Conservation (phyloP, 2,888 invertebrate genomes). For the Drepana falcataria region DNA sequence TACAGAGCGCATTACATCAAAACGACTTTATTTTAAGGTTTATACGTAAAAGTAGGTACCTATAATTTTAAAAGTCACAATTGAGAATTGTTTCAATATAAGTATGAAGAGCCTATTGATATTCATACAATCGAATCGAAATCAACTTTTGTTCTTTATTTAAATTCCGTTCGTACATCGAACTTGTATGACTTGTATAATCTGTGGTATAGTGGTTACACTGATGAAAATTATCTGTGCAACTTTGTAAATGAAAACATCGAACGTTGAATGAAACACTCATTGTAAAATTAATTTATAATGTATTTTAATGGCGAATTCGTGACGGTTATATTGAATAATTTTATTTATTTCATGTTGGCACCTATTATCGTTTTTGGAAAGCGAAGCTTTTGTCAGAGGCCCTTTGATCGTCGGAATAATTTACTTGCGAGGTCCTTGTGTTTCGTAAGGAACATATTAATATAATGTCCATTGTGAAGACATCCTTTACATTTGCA, state of each 20-base stretch:
- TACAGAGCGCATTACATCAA: no score
- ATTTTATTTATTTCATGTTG: background rate
- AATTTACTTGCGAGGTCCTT: background rate
- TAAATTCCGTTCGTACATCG: slow-evolving; percentile 20
- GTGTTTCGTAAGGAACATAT: background rate
- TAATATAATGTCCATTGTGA: background rate
- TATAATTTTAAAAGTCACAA: slow-evolving; percentile 12
- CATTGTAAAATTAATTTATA: slow-evolving; percentile 17
- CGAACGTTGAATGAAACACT: background rate
- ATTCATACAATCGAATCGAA: slow-evolving; percentile 38
- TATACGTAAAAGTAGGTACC: slow-evolving; percentile 13
- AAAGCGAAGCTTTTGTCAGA: slow-evolving; percentile 34
- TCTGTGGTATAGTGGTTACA: slow-evolving; percentile 16
- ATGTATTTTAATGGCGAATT: slow-evolving; percentile 30
- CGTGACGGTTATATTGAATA: slow-evolving; percentile 36
- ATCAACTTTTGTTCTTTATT: slow-evolving; percentile 47
- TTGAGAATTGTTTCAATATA: no score
- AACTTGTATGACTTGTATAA: no score
- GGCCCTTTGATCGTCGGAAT: slow-evolving; percentile 23
- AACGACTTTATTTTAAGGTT: no score
- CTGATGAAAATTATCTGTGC: slow-evolving; percentile 20
- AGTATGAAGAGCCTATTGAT: slow-evolving; percentile 17
- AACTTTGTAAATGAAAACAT: slow-evolving; percentile 14
- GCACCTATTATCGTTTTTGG: slow-evolving; percentile 33
- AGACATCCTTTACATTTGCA: no score